phyloP scores from a whole-genome alignment of 2,888 invertebrate genomes.

The Drosophila limbata region DNA sequence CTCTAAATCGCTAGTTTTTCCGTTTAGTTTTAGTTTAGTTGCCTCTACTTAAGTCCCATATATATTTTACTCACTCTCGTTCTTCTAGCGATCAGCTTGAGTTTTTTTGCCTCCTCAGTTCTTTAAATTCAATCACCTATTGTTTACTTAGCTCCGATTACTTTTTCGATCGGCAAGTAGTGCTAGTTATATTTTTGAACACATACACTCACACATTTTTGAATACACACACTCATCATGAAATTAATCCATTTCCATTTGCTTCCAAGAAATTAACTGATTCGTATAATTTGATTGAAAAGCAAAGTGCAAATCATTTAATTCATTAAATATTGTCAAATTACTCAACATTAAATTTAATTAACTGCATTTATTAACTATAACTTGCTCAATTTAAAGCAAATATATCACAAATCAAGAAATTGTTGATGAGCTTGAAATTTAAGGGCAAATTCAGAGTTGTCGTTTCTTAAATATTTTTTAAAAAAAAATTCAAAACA shows the following conservation, averaged over 20 bases:
- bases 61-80: conserved; percentile 12
- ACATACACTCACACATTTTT: conserved; percentile 7
- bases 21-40: conserved; percentile 58
- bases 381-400: too few relatives aligned
- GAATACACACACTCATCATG: background rate
- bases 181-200: conserved; percentile 26
- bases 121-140: conserved; percentile 2
- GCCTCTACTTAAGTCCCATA: conserved; percentile 9
- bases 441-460: too few relatives aligned
- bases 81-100: conserved; percentile 13
- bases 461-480: too few relatives aligned
- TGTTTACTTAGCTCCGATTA: conserved; percentile 25
- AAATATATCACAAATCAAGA: too few relatives aligned
- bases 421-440: too few relatives aligned
- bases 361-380: too few relatives aligned
- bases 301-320: background rate
- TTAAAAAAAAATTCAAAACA: too few relatives aligned
- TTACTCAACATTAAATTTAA: too few relatives aligned
- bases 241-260: background rate
- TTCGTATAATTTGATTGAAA: background rate
- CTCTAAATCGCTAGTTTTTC: conserved; percentile 45
- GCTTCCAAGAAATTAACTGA: background rate
- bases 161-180: conserved; percentile 39
- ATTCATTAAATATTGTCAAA: too few relatives aligned
- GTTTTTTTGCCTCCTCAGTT: conserved; percentile 23